Evolutionary conservation across 2,888 invertebrate genomes (phyloP), one percentile per base, ranked within the genome.

Genomic region (Serrognathus titanus): DNA sequence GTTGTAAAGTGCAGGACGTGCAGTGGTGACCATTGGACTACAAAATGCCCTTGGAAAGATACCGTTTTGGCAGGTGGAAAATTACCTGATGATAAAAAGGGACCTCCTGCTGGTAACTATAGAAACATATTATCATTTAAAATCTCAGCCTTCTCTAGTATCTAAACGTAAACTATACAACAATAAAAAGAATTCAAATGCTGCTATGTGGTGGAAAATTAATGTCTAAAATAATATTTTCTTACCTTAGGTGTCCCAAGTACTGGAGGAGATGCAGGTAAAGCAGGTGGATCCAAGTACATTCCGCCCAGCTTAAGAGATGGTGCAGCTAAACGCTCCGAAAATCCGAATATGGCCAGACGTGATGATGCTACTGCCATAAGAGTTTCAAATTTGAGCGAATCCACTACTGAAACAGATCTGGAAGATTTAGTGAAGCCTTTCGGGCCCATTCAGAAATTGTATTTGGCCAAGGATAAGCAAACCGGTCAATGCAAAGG

Each of bases 11-110:
- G 96, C 72, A 86, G 95, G 77, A 90, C 87, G 59, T 96, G 96
- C 76, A 90, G 89, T 71, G 94, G 97, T 52, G 97, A 97, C 74
- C 99, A 99, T 83, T 99, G 97, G 97, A 97, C 97, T 37, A 88
- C 94, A 40, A 92, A 93, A 73, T 99, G 99, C 83, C 99, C 99
- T 0, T 98, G 94, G 85, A 97, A 96, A 79, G 94, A 97, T 70
- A 92, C 93, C 1, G 87, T 87, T 67, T 80, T 90, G 69, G 87
- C 85, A 53, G 87, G 87, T 63, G 79, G 83, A 57, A 87, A 87
- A 73, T 64, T 80, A 38, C 83, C 80, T 67, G 82, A 83, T 66
- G 80, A 81, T 56, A 83, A 83, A 70, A 80, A 82, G 56, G 71
- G 75, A 12, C 60, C 70, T 1, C 77, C 79, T 45, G 68, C 75